phyloP scores from a whole-genome alignment of 1,140 invertebrate species.

The Panagrolaimus sp. region DNA sequence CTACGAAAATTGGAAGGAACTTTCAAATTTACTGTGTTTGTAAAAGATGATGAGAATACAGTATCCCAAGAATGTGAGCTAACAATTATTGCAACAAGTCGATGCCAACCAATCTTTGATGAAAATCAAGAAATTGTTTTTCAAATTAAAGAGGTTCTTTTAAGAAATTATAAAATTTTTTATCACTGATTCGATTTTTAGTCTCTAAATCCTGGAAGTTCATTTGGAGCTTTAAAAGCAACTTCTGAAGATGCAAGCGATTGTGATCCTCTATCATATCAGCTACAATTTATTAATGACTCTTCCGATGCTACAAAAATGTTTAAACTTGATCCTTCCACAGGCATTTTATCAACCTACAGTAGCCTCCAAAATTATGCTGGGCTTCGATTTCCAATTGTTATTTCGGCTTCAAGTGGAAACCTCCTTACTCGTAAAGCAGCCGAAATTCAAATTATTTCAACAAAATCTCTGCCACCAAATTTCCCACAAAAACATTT shows the following conservation, averaged over 20 bases:
- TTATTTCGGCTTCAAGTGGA: neutral
- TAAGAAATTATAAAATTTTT: neutral
- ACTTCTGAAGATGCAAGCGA: neutral
- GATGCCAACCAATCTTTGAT: neutral
- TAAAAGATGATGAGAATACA: neutral
- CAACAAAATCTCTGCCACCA: neutral
- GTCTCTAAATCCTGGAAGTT: too few relatives aligned
- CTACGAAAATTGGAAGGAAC: neutral
- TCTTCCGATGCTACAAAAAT: neutral
- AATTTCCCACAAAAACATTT: neutral
- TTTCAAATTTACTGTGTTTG: neutral
- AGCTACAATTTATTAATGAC: neutral
- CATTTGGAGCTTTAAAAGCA: neutral
- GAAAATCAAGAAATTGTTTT: constrained; percentile 3
- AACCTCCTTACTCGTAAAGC: neutral
- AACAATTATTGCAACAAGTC: neutral
- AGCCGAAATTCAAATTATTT: constrained; percentile 3
- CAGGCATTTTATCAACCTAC: neutral
- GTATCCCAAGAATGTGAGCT: neutral
- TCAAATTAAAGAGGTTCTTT: neutral
- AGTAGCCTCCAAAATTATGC: neutral
- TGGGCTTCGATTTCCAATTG: neutral
- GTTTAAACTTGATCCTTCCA: neutral
- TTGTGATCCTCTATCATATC: neutral
- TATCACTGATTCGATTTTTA: too few relatives aligned